Percentiles rank a stretch among this genome's conserved stretches.
Conservation (phyloP, 2,888 invertebrate genomes). For the Bimastos eiseni region DNA sequence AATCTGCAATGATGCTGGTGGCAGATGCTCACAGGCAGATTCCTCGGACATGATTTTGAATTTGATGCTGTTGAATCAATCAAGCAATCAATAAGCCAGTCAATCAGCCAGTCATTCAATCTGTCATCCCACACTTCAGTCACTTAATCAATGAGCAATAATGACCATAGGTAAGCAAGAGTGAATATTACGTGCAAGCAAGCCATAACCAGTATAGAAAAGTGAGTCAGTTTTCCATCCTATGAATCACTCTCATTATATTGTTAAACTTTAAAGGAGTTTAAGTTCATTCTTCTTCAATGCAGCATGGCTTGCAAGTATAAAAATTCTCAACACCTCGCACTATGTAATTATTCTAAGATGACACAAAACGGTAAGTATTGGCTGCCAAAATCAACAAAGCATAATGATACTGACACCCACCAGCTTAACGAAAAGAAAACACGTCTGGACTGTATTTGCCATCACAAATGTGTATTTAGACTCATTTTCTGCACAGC, state of each 20-base stretch:
- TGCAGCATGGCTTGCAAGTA: not conserved
- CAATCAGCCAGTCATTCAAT: not conserved
- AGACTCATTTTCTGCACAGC: not conserved
- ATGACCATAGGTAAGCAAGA: no score
- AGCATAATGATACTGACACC: not conserved
- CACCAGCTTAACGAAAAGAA: conserved; percentile 6
- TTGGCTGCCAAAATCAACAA: conserved; percentile 13
- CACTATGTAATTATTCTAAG: not conserved
- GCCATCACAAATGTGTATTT: not conserved
- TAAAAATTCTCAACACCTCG: not conserved
- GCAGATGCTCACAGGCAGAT: not conserved
- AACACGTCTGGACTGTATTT: not conserved
- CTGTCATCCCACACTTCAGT: not conserved
- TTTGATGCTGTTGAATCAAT: conserved; percentile 7
- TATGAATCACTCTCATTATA: no score
- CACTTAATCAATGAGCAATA: not conserved
- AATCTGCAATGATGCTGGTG: not conserved
- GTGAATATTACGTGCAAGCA: no score
- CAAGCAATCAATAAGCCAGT: not conserved
- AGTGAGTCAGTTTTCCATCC: not conserved
- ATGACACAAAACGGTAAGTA: not conserved
- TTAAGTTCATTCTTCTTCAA: not conserved
- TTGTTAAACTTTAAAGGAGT: not conserved
- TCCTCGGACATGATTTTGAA: not conserved
- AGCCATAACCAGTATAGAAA: not conserved